Evolutionary conservation across 2,113 vertebrate genomes (phyloP).

Genomic region (Peromyscus leucopus): DNA sequence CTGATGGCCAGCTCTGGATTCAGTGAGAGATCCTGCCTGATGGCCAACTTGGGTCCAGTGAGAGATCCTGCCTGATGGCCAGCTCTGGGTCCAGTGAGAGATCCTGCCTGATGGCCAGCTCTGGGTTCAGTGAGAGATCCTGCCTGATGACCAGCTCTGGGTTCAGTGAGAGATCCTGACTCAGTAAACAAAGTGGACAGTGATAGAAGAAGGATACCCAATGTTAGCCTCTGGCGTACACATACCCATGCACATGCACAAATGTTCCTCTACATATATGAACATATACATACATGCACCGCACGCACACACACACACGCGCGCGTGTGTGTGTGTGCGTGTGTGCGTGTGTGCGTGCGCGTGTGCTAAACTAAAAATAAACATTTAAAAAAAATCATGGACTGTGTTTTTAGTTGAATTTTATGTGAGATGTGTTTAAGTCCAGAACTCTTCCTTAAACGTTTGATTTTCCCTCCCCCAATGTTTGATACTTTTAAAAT

Average conservation of each 20-base stretch:
- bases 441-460: constrained; percentile 86
- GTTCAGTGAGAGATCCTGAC: not conserved
- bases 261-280: no score
- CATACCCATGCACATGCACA: not conserved
- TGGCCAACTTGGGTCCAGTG: no score
- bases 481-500: constrained; percentile 67
- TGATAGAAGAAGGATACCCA: not conserved
- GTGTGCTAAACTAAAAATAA: not conserved
- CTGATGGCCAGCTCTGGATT: no score
- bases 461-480: constrained; percentile 75
- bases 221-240: not conserved
- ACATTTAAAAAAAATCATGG: constrained; percentile 84
- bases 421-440: constrained; percentile 89
- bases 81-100: not conserved
- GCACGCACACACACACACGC: not conserved
- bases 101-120: not conserved
- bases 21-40: not conserved
- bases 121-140: no score
- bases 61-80: not conserved
- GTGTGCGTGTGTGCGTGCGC: no score
- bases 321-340: no score
- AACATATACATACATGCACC: not conserved
- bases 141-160: not conserved
- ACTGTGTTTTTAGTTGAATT: constrained; percentile 89
- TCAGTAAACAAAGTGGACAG: not conserved